A percentile compares a stretch with the other conserved stretches of the same genome.
Evolutionary conservation across 2,888 invertebrate genomes (phyloP).

Genomic region (Urechis unicinctus): DNA sequence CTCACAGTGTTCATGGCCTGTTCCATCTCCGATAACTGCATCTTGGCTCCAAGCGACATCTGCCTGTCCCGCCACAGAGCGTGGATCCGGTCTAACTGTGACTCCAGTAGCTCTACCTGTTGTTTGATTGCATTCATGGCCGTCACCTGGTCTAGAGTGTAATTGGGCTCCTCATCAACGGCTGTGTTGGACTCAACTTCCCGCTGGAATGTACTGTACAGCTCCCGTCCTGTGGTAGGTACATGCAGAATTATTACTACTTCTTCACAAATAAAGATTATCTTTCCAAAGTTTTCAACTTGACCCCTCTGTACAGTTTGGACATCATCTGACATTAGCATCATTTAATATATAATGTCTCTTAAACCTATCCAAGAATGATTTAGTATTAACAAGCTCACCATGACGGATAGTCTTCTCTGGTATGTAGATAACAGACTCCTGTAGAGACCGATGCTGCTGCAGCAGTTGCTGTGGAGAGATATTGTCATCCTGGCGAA

Average conservation of each 20-base stretch:
- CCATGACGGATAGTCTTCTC: slow-evolving; percentile 9
- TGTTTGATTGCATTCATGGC: slow-evolving; percentile 26
- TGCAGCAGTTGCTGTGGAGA: slow-evolving; percentile 39
- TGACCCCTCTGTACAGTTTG: too few species aligned
- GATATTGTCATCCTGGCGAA: slow-evolving; percentile 54
- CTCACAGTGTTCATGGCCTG: slow-evolving; percentile 20
- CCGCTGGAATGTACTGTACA: slow-evolving; percentile 27
- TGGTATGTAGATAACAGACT: slow-evolving; percentile 4
- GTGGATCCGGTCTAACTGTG: slow-evolving; percentile 35
- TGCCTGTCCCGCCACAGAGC: slow-evolving; percentile 28
- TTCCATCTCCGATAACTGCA: slow-evolving; percentile 17
- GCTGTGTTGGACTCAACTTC: slow-evolving; percentile 16
- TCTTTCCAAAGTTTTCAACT: not conserved
- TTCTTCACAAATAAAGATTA: too few species aligned
- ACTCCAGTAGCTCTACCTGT: slow-evolving; percentile 36
- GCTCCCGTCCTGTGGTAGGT: slow-evolving; percentile 31
- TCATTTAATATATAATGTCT: too few species aligned
- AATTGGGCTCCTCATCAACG: slow-evolving; percentile 23
- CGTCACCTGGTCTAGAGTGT: slow-evolving; percentile 32
- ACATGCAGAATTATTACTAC: too few species aligned
- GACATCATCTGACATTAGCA: too few species aligned
- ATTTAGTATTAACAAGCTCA: too few species aligned
- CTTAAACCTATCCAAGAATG: too few species aligned
- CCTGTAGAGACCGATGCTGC: slow-evolving; percentile 33
- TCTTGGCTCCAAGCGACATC: not conserved